phyloP scores from a whole-genome alignment of 2,888 invertebrate genomes.

The Macaria liturata region DNA sequence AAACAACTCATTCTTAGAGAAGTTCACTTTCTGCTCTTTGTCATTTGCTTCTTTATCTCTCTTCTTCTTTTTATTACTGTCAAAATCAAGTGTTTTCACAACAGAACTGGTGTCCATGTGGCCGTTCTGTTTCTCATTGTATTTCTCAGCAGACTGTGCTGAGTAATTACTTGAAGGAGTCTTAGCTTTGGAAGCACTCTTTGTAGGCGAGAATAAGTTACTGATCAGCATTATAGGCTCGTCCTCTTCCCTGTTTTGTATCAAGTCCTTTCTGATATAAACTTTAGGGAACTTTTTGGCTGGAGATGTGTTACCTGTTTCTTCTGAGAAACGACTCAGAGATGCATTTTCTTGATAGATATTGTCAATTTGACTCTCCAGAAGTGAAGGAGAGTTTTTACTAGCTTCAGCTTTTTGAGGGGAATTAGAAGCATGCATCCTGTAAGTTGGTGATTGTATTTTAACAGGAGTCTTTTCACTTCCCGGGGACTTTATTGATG shows the following conservation, averaged over 20 bases:
- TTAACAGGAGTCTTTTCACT: constrained; percentile 54
- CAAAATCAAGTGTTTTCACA: constrained; percentile 73
- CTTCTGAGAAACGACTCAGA: constrained; percentile 61
- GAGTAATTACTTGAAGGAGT: constrained; percentile 16
- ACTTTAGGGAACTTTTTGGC: constrained; percentile 61
- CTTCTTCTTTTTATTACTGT: constrained; percentile 58
- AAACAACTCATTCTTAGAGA: constrained; percentile 64
- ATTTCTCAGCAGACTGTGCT: constrained; percentile 60
- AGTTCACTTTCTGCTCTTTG: constrained; percentile 37
- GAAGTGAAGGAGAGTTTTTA: constrained; percentile 43
- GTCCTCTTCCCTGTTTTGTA: constrained; percentile 67
- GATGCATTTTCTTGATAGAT: constrained; percentile 68
- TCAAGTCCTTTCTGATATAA: constrained; percentile 70
- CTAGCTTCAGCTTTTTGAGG: constrained; percentile 54
- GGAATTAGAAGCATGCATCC: constrained; percentile 73
- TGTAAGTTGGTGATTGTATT: constrained; percentile 57
- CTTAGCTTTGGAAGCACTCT: constrained; percentile 48
- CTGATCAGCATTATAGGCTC: constrained; percentile 63
- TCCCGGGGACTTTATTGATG: constrained; percentile 49
- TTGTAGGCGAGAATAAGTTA: constrained; percentile 65
- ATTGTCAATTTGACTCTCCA: constrained; percentile 64
- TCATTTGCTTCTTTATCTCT: constrained; percentile 38
- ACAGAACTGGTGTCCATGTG: constrained; percentile 61
- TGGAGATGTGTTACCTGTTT: constrained; percentile 50
- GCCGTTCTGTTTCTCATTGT: constrained; percentile 47